phyloP scores from a whole-genome alignment of 2,797 vertebrate species.

The Acipenser oxyrinchus region DNA sequence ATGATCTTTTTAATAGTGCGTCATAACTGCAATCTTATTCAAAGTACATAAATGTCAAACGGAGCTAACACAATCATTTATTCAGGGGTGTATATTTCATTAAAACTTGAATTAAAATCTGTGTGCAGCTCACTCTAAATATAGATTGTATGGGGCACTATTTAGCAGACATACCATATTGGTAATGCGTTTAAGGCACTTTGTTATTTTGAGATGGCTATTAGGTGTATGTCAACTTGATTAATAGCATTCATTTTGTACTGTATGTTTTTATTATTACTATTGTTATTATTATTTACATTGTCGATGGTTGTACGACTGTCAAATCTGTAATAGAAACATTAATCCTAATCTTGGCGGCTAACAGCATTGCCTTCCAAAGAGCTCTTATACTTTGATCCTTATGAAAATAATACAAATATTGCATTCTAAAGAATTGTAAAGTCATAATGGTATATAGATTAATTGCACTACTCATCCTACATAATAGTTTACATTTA shows the following conservation, averaged over 20 bases:
- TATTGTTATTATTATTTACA: not conserved
- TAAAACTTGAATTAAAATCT: not conserved
- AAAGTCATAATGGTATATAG: no score
- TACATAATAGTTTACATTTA: no score
- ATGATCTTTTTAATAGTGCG: not conserved
- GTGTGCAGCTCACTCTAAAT: not conserved
- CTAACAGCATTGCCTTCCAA: no score
- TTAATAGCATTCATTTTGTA: conserved; percentile 1
- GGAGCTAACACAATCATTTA: not conserved
- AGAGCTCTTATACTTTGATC: no score
- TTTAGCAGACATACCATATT: not conserved
- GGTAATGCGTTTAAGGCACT: not conserved
- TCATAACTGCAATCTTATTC: not conserved
- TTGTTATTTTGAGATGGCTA: not conserved
- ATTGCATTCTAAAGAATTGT: no score
- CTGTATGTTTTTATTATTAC: not conserved
- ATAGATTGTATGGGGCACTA: not conserved
- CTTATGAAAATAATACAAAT: no score
- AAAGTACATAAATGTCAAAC: not conserved
- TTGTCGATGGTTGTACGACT: not conserved
- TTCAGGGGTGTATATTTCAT: not conserved
- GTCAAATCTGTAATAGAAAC: no score
- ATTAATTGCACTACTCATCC: no score
- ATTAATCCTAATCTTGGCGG: no score
- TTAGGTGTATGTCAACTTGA: not conserved